Conservation (phyloP, 1,140 invertebrate genomes). For the Diorhabda elongata region DNA sequence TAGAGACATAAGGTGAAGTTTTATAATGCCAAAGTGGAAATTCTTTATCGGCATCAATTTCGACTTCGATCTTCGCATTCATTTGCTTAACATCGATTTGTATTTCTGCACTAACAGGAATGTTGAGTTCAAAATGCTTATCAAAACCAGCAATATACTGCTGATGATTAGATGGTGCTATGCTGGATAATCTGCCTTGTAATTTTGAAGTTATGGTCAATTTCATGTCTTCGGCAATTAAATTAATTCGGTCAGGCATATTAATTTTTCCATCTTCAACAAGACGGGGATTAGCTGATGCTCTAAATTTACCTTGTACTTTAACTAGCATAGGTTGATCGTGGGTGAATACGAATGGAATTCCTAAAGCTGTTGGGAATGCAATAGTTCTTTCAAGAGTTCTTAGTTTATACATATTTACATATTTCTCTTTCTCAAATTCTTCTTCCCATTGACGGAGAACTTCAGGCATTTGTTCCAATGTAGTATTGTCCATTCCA, state of each 20-base stretch:
- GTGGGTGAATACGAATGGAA: constrained; percentile 60
- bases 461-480: constrained; percentile 43
- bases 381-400: constrained; percentile 53
- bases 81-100: constrained; percentile 49
- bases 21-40: constrained; percentile 54
- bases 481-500: constrained; percentile 55
- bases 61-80: constrained; percentile 46
- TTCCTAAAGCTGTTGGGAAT: constrained; percentile 63
- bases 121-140: constrained; percentile 53
- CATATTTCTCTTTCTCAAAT: constrained; percentile 48
- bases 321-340: constrained; percentile 51
- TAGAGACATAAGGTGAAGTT: constrained; percentile 56
- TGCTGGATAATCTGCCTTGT: constrained; percentile 58
- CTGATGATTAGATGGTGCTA: constrained; percentile 58
- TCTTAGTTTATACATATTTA: constrained; percentile 56
- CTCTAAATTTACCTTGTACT: constrained; percentile 49
- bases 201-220: constrained; percentile 50
- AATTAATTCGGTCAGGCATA: constrained; percentile 41
- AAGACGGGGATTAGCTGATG: constrained; percentile 44
- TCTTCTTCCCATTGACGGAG: constrained; percentile 43
- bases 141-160: constrained; percentile 57
- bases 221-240: constrained; percentile 47
- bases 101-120: constrained; percentile 50
- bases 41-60: constrained; percentile 45
- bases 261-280: constrained; percentile 27